phyloP scores from a whole-genome alignment of 2,888 invertebrate species.

The Phania funesta region DNA sequence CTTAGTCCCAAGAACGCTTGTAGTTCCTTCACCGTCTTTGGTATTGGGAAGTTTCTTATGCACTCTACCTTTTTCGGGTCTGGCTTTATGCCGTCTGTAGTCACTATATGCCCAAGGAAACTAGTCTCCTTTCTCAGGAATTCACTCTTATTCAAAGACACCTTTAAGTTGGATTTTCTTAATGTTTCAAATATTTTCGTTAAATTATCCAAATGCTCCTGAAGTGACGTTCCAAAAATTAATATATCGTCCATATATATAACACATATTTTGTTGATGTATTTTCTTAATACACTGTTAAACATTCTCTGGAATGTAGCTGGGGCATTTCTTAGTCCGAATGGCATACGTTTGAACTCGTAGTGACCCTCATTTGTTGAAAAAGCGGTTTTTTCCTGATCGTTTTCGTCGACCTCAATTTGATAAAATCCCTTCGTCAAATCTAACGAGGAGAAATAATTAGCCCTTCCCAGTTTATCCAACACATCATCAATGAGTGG shows the following conservation, averaged over 20 bases:
- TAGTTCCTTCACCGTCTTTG: not conserved
- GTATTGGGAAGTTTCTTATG: not conserved
- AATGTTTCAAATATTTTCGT: no score
- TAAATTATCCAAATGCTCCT: not conserved
- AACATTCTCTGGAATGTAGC: not conserved
- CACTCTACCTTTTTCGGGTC: not conserved
- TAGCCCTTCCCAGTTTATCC: not conserved
- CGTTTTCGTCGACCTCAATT: slow-evolving; percentile 12
- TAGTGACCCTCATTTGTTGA: no score
- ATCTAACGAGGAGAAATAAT: no score
- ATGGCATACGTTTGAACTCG: slow-evolving; percentile 12
- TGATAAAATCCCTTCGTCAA: slow-evolving; percentile 27
- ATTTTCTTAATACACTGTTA: not conserved
- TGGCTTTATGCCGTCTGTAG: not conserved
- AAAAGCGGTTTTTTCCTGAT: slow-evolving; percentile 16
- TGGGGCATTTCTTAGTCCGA: not conserved
- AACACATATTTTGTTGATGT: not conserved
- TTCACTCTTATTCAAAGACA: not conserved
- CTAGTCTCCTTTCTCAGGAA: not conserved
- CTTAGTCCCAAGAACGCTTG: not conserved
- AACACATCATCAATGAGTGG: not conserved
- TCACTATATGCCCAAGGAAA: not conserved
- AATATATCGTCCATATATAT: not conserved
- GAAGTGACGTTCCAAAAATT: not conserved
- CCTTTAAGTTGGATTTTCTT: not conserved